Base-by-base conservation (phyloP, 2,113 vertebrate genomes). In the Cinclus mexicanus region DNA sequence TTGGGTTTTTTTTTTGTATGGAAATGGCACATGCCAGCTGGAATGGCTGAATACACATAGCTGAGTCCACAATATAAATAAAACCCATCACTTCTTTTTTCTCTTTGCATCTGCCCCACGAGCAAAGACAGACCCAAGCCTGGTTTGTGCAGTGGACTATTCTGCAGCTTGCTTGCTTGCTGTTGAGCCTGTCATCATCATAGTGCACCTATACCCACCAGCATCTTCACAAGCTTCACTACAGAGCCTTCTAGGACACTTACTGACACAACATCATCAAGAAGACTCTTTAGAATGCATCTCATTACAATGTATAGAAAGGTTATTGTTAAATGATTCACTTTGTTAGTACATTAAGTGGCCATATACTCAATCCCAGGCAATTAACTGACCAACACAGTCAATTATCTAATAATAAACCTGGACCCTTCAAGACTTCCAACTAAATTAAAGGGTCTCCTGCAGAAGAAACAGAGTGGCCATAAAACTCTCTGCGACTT, bases 391-490 rank as follows among this genome's bases (percentile, higher is more conserved):
- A 61, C 90, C 95, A 86, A 75, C 71, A 52, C 74, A 85, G 96
- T 97, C 95, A 96, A 94, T 97, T 97, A 97, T 39, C 91, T 96
- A 91, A 96, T 94, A 96, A 93, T 95, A 97, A 97, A 68, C 74
- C 79, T 92, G 80, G 87, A 89, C 69, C 83, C 74, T 72, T 91
- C 65, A 94, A 97, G 90, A 94, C 53, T 94, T 91, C 25, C 64
- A 91, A 91, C 72, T 92, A 84, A 97, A 93, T 93, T 93, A 78
- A 95, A 90, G 87, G 86, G 79, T 94, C 86, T 95, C 60, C 71
- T 89, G 42, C 60, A 87, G 93, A 94, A 96, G 89, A 92, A 97
- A 96, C 1, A 6, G 87, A 96, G 64, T 69, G 46, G 49, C 64
- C 75, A 89, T 96, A 92, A 97, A 96, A 98, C 88, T 95, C 89